A percentile compares a stretch with the other conserved stretches of the same genome.
These are phyloP conservation scores for Deroptyus accipitrinus DNA, from an alignment of 2,113 vertebrate genomes.

Conservation along the genomic window DNA sequence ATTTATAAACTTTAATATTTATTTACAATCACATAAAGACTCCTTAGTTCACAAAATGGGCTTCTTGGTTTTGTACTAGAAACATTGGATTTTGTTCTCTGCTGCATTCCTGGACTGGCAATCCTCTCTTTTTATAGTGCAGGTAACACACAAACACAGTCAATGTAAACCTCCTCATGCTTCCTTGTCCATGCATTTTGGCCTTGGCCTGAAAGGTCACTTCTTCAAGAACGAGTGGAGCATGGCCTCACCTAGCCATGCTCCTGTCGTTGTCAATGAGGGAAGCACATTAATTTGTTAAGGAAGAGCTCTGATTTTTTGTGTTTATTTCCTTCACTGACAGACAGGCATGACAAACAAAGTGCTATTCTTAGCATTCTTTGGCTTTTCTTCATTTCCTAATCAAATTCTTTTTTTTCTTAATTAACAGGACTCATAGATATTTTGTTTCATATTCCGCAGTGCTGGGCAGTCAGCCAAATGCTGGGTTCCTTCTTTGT, in stretches of 20 bases:
- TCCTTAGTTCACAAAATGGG: neutral
- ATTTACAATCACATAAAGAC: conserved; percentile 4
- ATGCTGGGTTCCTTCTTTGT: neutral
- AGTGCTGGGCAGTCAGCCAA: neutral
- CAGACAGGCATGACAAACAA: neutral
- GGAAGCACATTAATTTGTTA: neutral
- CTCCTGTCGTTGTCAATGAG: neutral
- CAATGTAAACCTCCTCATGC: neutral
- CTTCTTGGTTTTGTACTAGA: neutral
- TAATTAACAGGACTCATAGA: neutral
- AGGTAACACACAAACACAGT: neutral
- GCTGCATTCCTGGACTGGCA: neutral
- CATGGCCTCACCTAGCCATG: neutral
- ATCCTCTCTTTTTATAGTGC: neutral
- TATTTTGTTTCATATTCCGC: neutral
- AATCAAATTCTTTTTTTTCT: neutral
- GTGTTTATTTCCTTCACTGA: conserved; percentile 15
- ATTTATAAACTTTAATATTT: neutral
- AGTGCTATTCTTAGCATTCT: neutral
- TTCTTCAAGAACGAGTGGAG: neutral
- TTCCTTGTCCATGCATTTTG: neutral
- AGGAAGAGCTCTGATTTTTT: neutral
- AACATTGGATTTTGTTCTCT: neutral
- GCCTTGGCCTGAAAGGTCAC: neutral
- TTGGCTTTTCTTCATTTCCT: conserved; percentile 14